phyloP scores from a whole-genome alignment of 2,888 invertebrate genomes.

The Phalera bucephala region DNA sequence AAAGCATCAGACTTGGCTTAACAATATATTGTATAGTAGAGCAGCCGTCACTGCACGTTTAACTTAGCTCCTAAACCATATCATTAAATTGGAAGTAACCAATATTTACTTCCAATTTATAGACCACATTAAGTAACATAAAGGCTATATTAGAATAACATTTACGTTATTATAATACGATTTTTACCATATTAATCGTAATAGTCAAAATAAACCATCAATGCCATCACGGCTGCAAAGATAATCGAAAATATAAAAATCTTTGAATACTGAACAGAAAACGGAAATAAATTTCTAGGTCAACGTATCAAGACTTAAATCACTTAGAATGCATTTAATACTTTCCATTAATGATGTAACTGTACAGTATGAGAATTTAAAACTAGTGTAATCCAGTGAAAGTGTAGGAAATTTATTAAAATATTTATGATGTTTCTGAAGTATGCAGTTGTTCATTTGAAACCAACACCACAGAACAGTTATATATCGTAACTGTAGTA shows the following conservation, averaged over 20 bases:
- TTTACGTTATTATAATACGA: background rate
- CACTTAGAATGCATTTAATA: slow-evolving; percentile 8
- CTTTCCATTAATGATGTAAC: slow-evolving; percentile 10
- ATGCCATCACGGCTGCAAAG: background rate
- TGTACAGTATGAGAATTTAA: slow-evolving; percentile 4
- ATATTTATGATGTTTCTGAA: background rate
- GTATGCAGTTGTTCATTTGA: too few species aligned
- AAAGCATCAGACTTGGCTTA: too few species aligned
- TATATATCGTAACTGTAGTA: too few species aligned
- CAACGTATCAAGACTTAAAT: slow-evolving; percentile 14
- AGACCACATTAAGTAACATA: background rate
- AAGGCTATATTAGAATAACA: background rate
- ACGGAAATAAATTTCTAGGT: slow-evolving; percentile 23
- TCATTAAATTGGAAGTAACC: too few species aligned
- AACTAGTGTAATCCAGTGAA: slow-evolving; percentile 8
- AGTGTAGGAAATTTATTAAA: background rate
- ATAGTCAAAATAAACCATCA: background rate
- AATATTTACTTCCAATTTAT: too few species aligned
- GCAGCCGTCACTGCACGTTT: too few species aligned
- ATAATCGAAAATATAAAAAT: too few species aligned
- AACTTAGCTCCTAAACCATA: too few species aligned
- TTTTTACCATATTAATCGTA: background rate
- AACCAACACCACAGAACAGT: too few species aligned
- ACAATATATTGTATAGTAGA: too few species aligned
- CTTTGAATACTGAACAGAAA: slow-evolving; percentile 10